Percentiles rank a stretch among this genome's conserved stretches.
phyloP scores from a whole-genome alignment of 1,140 invertebrate species.

The Lucilia cuprina region DNA sequence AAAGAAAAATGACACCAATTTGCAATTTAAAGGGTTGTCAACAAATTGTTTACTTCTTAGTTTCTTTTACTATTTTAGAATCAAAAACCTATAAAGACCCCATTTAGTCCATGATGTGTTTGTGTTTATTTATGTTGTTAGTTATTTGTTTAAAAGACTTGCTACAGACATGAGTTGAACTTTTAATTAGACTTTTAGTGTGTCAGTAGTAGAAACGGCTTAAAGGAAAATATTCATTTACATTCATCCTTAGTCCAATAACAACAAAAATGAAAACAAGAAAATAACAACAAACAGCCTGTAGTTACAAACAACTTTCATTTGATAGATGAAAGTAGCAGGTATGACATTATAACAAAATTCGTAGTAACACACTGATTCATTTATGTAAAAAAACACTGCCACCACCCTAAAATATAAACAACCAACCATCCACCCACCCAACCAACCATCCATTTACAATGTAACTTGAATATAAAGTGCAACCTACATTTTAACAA shows the following conservation, averaged over 20 bases:
- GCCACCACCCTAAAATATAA: not conserved
- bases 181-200: slow-evolving; percentile 56
- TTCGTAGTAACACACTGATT: not conserved
- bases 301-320: slow-evolving; percentile 1
- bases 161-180: slow-evolving; percentile 30
- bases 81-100: not conserved
- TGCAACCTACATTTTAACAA: slow-evolving; percentile 1
- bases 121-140: not conserved
- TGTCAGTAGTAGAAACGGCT: slow-evolving; percentile 50
- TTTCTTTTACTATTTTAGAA: not conserved
- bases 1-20: not conserved
- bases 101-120: not conserved
- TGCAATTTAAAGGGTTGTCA: not conserved
- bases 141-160: slow-evolving; percentile 4
- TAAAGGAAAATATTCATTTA: not conserved
- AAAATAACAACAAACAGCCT: not conserved
- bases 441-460: not conserved
- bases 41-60: not conserved
- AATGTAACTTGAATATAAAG: not conserved
- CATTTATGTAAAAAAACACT: not conserved
- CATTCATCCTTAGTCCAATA: not conserved
- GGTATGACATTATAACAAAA: not conserved
- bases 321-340: slow-evolving; percentile 14
- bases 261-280: not conserved
- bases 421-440: not conserved